Evolutionary conservation across 1,140 invertebrate species (phyloP).

Genomic region (Proales similis): DNA sequence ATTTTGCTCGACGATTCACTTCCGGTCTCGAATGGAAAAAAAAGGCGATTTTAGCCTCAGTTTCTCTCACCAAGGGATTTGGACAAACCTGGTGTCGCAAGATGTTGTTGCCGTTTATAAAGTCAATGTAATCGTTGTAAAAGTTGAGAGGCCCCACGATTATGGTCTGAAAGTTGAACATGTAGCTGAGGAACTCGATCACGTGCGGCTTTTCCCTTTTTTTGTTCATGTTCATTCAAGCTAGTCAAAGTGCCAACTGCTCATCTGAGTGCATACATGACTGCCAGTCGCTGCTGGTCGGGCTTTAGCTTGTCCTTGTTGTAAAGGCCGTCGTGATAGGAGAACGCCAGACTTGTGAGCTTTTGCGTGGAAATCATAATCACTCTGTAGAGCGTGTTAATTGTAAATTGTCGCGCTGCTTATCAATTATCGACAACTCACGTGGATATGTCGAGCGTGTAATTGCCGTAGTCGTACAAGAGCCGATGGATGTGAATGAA

Average conservation of each 20-base stretch:
- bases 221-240: not conserved
- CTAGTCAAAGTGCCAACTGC: not conserved
- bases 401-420: not conserved
- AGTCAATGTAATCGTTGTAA: slow-evolving; percentile 38
- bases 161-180: slow-evolving; percentile 39
- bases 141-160: slow-evolving; percentile 38
- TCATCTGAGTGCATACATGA: not conserved
- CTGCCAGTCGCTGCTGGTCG: slow-evolving; percentile 12
- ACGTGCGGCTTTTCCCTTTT: slow-evolving; percentile 18
- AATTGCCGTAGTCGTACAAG: slow-evolving; percentile 76
- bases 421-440: slow-evolving; percentile 40
- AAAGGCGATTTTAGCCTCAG: no score
- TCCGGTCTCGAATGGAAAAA: no score
- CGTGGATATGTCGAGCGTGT: slow-evolving; percentile 85
- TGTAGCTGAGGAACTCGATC: slow-evolving; percentile 38
- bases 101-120: slow-evolving; percentile 37
- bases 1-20: slow-evolving; percentile 17
- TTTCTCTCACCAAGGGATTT: no score
- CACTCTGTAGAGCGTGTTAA: slow-evolving; percentile 58
- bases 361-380: slow-evolving; percentile 96
- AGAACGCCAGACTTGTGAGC: slow-evolving; percentile 82
- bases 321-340: slow-evolving; percentile 70
- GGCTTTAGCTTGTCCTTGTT: slow-evolving; percentile 14
- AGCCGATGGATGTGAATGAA: slow-evolving; percentile 75
- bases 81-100: no score